A percentile compares a stretch with the other conserved stretches of the same genome.
phyloP scores from a whole-genome alignment of 2,888 invertebrate genomes.

The Eupeodes luniger region DNA sequence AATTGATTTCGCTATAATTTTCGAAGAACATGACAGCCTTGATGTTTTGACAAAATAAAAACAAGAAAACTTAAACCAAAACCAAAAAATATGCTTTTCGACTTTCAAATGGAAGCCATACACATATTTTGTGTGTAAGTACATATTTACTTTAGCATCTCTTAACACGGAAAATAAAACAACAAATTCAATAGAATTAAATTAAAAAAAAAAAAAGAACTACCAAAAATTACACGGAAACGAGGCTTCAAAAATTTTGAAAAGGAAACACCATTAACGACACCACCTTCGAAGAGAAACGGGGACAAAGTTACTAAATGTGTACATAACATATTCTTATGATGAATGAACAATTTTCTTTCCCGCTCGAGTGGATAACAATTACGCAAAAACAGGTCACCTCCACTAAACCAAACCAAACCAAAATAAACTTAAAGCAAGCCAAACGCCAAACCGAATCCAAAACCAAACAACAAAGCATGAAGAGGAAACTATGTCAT shows the following conservation, averaged over 20 bases:
- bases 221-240: constrained; percentile 33
- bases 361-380: constrained; percentile 64
- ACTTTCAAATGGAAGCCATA: constrained; percentile 9
- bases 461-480: constrained; percentile 37
- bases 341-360: constrained; percentile 44
- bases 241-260: constrained; percentile 17
- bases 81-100: neutral
- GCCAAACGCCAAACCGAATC: neutral
- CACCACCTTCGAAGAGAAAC: constrained; percentile 41
- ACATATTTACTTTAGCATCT: neutral
- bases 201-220: neutral
- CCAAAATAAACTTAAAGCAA: neutral
- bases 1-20: constrained; percentile 33
- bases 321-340: neutral
- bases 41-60: neutral
- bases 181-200: constrained; percentile 11
- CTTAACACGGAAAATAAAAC: neutral
- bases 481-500: constrained; percentile 69
- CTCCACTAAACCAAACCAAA: constrained; percentile 23
- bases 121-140: neutral
- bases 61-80: neutral
- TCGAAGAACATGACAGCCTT: neutral
- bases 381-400: constrained; percentile 63
- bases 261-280: constrained; percentile 27
- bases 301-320: constrained; percentile 16